Base-by-base conservation (phyloP, 2,888 invertebrate genomes). In the Taphrorychus bicolor region DNA sequence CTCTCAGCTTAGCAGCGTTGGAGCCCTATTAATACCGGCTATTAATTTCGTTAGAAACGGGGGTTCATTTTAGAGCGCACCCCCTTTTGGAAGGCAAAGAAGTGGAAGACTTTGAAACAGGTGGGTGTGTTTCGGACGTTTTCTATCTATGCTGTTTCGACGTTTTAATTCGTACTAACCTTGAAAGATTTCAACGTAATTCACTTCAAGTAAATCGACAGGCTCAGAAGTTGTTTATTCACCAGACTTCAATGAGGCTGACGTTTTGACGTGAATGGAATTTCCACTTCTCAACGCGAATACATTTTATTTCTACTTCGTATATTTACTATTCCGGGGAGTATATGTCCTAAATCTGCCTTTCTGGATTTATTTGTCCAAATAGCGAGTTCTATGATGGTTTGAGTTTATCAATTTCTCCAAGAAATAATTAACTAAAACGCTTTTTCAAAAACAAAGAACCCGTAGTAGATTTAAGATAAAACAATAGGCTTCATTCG, bases 11-110 rank as follows among this genome's bases (percentile, higher is more conserved):
- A 21, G 51, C 56, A 63, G 57, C 40, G 17, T 18, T 40, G 17
- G 40, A 23, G 16, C 40, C 24, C 48, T 49, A 63, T 63, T 63
- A 63, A 63, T 61, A 61, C 53, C 42, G 40, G 53, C 61, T 54
- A 61, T 63, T 56, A 63, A 56, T 56, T 63, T 32, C 21, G 56
- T 42, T 61, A 40, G 42, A 45, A 63, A 56, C 17, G 40, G 18
- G 56, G 56, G 17, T 16, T 56, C 3, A 56, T 40, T 40, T 56
- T 56, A 32, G n/a, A 24, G 9, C 11, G 17, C 54, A 16, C 24
- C 16, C 1, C 32, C 14, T 54, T 54, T 54, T 32, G 14, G 23
- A 9, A 19, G 19, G 14, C 9, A 48, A 51, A 52, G 18, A 16
- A n/a, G 7, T 7, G 32, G 32, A 3, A 32, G 32, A 32, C 11